Evolutionary conservation across 1,140 invertebrate species (phyloP).

Genomic region (Conopomorpha cramerella): DNA sequence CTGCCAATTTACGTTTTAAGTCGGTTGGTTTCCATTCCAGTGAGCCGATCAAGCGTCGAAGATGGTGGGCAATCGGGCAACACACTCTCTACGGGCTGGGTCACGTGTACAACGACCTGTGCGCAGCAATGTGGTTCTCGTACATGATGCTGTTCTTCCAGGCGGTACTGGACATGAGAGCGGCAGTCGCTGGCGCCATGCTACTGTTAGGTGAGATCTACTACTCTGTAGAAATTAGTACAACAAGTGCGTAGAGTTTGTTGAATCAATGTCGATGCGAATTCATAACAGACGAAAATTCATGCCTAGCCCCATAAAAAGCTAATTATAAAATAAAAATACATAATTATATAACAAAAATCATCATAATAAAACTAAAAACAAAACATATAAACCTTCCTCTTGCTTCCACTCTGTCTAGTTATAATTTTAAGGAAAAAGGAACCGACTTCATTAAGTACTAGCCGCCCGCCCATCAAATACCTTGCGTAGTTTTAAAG

Average conservation of each 20-base stretch:
- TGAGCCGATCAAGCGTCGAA: constrained; percentile 17
- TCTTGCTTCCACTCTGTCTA: no score
- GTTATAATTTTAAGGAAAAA: no score
- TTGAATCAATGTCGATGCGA: no score
- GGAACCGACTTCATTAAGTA: no score
- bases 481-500: no score
- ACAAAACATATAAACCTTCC: no score
- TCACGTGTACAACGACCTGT: constrained; percentile 90
- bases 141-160: constrained; percentile 89
- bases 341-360: background rate
- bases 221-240: no score
- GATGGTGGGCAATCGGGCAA: constrained; percentile 45
- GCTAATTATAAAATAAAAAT: background rate
- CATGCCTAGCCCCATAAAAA: background rate
- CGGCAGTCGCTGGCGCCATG: constrained; percentile 75
- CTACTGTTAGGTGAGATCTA: constrained; percentile 69
- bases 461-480: no score
- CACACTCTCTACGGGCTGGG: constrained; percentile 78
- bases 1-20: no score
- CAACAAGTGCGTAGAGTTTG: no score
- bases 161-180: constrained; percentile 73
- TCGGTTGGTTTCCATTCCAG: constrained; percentile 16
- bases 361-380: background rate
- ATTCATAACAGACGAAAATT: background rate
- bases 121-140: constrained; percentile 93